Evolutionary conservation across 2,888 invertebrate species (phyloP).

Genomic region (Perizoma affinitatum): DNA sequence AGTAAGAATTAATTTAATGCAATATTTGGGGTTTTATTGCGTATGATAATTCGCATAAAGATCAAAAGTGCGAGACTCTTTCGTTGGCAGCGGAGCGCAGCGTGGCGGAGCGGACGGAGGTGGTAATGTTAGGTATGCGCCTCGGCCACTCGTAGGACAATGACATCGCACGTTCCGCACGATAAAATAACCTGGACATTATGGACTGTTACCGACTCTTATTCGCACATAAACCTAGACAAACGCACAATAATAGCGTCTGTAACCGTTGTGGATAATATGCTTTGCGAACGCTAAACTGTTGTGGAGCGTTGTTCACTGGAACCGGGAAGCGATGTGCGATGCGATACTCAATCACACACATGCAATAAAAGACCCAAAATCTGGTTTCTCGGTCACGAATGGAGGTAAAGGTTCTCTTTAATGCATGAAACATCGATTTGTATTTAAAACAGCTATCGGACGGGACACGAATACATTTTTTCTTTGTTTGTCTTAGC

Average conservation of each 20-base stretch:
- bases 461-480: constrained; percentile 31
- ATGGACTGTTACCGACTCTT: constrained; percentile 66
- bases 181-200: constrained; percentile 78
- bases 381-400: constrained; percentile 58
- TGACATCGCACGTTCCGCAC: constrained; percentile 82
- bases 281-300: constrained; percentile 59
- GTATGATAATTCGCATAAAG: constrained; percentile 20
- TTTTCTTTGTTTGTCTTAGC: constrained; percentile 50
- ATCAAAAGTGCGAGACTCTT: constrained; percentile 39
- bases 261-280: constrained; percentile 56
- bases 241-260: constrained; percentile 60
- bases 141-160: constrained; percentile 73
- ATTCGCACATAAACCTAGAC: constrained; percentile 62
- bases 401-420: constrained; percentile 61
- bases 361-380: constrained; percentile 43
- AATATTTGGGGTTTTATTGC: not conserved
- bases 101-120: constrained; percentile 43
- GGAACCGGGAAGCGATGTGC: constrained; percentile 34
- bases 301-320: constrained; percentile 44
- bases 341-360: constrained; percentile 40
- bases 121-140: constrained; percentile 50
- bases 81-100: constrained; percentile 45
- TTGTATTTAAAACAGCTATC: constrained; percentile 48
- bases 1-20: no score
- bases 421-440: constrained; percentile 43